These are phyloP conservation scores for Zaprionus tsacasi DNA, from an alignment of 1,140 invertebrate species.

Conservation along the genomic window DNA sequence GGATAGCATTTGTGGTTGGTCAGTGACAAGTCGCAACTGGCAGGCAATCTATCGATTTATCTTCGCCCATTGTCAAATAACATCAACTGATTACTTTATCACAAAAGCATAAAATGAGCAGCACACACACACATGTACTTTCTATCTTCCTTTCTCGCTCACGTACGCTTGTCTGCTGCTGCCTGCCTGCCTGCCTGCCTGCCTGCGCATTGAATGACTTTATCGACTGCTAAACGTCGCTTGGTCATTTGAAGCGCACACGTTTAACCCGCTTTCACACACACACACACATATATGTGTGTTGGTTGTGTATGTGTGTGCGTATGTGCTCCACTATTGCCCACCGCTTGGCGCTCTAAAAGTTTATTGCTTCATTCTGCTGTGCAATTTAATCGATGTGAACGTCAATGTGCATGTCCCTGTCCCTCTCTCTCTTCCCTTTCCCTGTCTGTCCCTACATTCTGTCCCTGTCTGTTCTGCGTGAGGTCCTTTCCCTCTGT, in stretches of 20 bases:
- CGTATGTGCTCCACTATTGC: conserved; percentile 53
- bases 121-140: conserved; percentile 21
- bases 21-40: conserved; percentile 57
- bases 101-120: conserved; percentile 78
- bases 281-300: conserved; percentile 53
- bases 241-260: conserved; percentile 80
- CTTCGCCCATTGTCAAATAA: conserved; percentile 58
- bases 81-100: conserved; percentile 83
- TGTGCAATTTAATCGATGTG: conserved; percentile 80
- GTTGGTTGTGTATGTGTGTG: conserved; percentile 15
- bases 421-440: background rate
- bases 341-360: conserved; percentile 65
- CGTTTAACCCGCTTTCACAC: conserved; percentile 77
- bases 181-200: conserved; percentile 41
- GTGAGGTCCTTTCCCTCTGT: background rate
- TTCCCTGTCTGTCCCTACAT: background rate
- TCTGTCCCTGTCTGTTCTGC: background rate
- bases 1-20: conserved; percentile 39
- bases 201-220: conserved; percentile 73
- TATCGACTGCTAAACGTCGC: conserved; percentile 81
- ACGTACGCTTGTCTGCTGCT: conserved; percentile 50
- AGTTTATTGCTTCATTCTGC: conserved; percentile 82
- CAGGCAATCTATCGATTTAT: conserved; percentile 64
- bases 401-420: conserved; percentile 51
- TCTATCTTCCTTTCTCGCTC: conserved; percentile 37